Evolutionary conservation across 2,888 invertebrate species (phyloP).

Genomic region (Hirtodrosophila alboralis): DNA sequence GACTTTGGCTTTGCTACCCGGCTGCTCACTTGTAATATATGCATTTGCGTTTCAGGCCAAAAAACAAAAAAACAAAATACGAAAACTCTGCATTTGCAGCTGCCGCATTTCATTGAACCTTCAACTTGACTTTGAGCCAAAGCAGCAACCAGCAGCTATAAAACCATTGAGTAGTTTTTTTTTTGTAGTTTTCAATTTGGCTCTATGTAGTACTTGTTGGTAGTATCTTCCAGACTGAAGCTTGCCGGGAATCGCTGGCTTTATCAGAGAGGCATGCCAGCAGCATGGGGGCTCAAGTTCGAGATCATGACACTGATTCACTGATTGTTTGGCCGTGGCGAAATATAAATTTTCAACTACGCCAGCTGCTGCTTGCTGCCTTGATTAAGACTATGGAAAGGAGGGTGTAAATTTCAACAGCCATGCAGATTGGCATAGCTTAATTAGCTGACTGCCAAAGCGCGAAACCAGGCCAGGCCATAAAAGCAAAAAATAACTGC

Average conservation of each 20-base stretch:
- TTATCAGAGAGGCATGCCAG: slow-evolving; percentile 37
- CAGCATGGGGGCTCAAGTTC: slow-evolving; percentile 68
- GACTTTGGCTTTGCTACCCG: slow-evolving; percentile 53
- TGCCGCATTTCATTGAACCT: slow-evolving; percentile 80
- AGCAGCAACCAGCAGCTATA: slow-evolving; percentile 42
- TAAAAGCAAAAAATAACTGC: slow-evolving; percentile 28
- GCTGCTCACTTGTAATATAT: slow-evolving; percentile 68
- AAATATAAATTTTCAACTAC: slow-evolving; percentile 30
- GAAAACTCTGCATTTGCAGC: slow-evolving; percentile 36
- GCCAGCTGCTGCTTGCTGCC: slow-evolving; percentile 39
- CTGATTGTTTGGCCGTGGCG: slow-evolving; percentile 51
- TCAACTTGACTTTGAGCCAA: slow-evolving; percentile 81
- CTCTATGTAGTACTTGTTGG: slow-evolving; percentile 7
- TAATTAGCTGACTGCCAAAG: slow-evolving; percentile 63
- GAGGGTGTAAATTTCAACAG: slow-evolving; percentile 31
- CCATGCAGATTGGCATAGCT: slow-evolving; percentile 72
- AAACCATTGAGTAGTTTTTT: slow-evolving; percentile 37
- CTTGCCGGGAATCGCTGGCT: slow-evolving; percentile 26
- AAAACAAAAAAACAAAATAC: neutral
- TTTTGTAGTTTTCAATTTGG: slow-evolving; percentile 68
- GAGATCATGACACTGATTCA: slow-evolving; percentile 80
- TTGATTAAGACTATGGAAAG: slow-evolving; percentile 47
- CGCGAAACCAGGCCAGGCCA: slow-evolving; percentile 53
- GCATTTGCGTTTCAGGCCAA: slow-evolving; percentile 44
- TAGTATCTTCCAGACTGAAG: slow-evolving; percentile 16